Base-by-base conservation (phyloP, 2,113 vertebrate genomes). In the Prionailurus bengalensis region DNA sequence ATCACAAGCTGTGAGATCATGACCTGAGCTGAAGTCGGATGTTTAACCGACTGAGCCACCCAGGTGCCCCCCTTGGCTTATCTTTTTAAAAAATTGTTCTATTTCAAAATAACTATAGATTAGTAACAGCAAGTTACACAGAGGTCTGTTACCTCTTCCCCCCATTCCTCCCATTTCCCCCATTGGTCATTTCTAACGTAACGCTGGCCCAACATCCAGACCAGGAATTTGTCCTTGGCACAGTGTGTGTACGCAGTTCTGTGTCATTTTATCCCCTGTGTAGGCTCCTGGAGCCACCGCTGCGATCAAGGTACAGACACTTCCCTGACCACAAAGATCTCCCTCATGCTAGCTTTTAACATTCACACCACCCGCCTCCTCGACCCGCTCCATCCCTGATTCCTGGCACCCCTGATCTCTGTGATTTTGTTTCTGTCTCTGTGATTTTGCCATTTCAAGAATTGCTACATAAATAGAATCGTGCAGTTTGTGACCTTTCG, bases 301-400 rank as follows among this genome's bases (percentile, higher is more conserved):
- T 27, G 63, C 23, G 19, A 17, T 51, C 65, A 19, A 15, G 51
- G 23, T 42, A 2, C 7, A 48, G 48, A 19, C 36, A 13, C 3
- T 19, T 73, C 14, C 36, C 4, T 63, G 33, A 53, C 36, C 42
- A 23, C 31, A 6, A 4, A 61, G 15, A 5, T 4, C 36, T 31
- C 31, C 53, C 45, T 10, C 15, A 0, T n/a, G 31, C 15, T 48
- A 0, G 31, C 51, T 1, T 2, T 10, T 45, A 65, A 25, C 19
- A 55, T 14, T 71, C n/a, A 33, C 5, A 23, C 6, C 5, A 29
- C 8, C 63, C 21, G 9, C 19, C 4, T 65, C 12, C n/a, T 17
- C 48, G 27, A 3, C 29, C 76, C 14, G 9, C 29, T 12, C 33
- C 29, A 5, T 27, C 17, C 4, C 29, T 7, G 3, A n/a, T 36